These are phyloP conservation scores for Macrochelys suwanniensis DNA, from an alignment of 2,797 vertebrate genomes.

Conservation along the genomic window DNA sequence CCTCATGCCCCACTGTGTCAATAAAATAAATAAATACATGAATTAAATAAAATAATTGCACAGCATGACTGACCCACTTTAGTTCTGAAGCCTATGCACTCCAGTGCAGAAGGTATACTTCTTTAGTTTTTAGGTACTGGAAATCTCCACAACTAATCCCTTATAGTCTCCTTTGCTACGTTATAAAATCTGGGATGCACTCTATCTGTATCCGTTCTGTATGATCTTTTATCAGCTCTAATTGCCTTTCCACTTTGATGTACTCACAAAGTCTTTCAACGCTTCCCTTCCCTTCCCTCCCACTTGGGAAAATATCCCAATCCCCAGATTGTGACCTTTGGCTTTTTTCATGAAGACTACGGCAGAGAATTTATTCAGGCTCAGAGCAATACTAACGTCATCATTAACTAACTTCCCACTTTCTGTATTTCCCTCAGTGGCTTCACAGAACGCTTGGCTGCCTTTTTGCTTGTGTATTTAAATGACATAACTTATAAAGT, in stretches of 20 bases:
- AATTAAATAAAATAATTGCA: neutral
- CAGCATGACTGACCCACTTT: neutral
- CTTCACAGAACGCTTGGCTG: conserved; percentile 53
- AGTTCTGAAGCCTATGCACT: neutral
- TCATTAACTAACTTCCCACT: conserved; percentile 73
- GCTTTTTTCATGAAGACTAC: conserved; percentile 72
- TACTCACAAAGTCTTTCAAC: conserved; percentile 66
- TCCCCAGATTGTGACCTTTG: conserved; percentile 74
- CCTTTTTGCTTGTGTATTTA: conserved; percentile 66
- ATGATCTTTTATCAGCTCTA: conserved; percentile 75
- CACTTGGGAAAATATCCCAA: conserved; percentile 73
- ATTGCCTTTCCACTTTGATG: conserved; percentile 75
- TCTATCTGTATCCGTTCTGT: conserved; percentile 63
- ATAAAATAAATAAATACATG: neutral
- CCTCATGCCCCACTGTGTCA: rapidly evolving
- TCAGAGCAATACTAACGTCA: conserved; percentile 70
- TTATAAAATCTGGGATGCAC: conserved; percentile 29
- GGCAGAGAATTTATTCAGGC: conserved; percentile 78
- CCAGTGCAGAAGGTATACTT: neutral
- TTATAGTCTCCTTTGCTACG: neutral
- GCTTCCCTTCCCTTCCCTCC: conserved; percentile 71
- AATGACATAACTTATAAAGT: conserved; percentile 48
- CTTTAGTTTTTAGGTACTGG: conserved; percentile 4
- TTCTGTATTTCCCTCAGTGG: conserved; percentile 69
- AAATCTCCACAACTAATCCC: conserved; percentile 47